phyloP scores from a whole-genome alignment of 2,888 invertebrate genomes.

The Andricus curvator region DNA sequence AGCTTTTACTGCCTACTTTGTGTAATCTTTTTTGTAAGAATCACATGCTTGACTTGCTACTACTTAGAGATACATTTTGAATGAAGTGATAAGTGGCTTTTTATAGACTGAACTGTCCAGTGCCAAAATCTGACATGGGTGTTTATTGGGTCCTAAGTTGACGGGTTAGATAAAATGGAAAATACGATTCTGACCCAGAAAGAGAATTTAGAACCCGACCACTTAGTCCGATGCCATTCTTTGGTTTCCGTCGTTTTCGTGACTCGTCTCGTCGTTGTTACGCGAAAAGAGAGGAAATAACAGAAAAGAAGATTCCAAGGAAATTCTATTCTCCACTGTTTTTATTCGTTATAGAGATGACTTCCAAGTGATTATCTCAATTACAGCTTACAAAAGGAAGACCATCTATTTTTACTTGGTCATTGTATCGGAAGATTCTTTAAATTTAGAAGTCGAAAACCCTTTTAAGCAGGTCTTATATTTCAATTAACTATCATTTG shows the following conservation, averaged over 20 bases:
- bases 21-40: background rate
- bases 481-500: background rate
- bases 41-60: background rate
- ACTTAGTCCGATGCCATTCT: slow-evolving; percentile 47
- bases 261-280: slow-evolving; percentile 41
- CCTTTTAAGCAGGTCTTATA: background rate
- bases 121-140: slow-evolving; percentile 48
- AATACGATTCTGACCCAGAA: slow-evolving; percentile 55
- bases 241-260: slow-evolving; percentile 46
- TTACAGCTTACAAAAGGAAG: slow-evolving; percentile 27
- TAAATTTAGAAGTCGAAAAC: background rate
- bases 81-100: slow-evolving; percentile 14
- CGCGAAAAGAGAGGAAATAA: slow-evolving; percentile 45
- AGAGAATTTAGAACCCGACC: slow-evolving; percentile 45
- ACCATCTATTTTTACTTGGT: background rate
- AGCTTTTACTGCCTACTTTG: background rate
- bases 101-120: background rate
- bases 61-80: slow-evolving; percentile 3
- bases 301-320: slow-evolving; percentile 33
- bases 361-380: slow-evolving; percentile 26
- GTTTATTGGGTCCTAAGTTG: slow-evolving; percentile 51
- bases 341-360: slow-evolving; percentile 27
- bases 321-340: slow-evolving; percentile 24
- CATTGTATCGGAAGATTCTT: background rate
- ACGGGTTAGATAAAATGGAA: slow-evolving; percentile 47